Conservation (phyloP, 1,140 invertebrate species). For the Charaxes varanes region DNA sequence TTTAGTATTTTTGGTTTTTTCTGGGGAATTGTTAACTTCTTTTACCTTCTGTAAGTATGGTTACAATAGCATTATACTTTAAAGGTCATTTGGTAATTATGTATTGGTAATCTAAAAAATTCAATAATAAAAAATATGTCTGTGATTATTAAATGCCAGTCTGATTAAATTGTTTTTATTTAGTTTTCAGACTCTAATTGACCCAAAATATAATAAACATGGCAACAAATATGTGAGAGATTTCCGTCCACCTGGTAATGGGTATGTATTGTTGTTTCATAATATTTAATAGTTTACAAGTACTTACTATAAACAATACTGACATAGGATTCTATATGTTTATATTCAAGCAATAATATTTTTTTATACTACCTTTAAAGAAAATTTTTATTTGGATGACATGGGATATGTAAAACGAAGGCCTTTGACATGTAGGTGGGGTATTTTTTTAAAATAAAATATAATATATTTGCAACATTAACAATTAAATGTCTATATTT, state of each 20-base stretch:
- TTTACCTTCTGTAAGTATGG: constrained; percentile 57
- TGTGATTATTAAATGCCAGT: neutral
- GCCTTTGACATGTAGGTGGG: no score
- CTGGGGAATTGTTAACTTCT: constrained; percentile 51
- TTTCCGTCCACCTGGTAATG: constrained; percentile 51
- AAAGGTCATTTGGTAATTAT: neutral
- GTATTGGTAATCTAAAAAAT: neutral
- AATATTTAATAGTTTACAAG: no score
- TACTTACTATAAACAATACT: no score
- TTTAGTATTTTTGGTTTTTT: constrained; percentile 52
- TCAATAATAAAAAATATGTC: neutral
- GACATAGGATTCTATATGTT: no score
- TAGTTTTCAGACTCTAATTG: constrained; percentile 50
- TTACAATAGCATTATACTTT: neutral
- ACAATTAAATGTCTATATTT: no score
- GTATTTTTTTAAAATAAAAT: no score
- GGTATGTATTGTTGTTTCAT: no score
- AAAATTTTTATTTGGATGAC: no score
- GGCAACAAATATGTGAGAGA: constrained; percentile 53
- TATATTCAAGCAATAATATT: no score
- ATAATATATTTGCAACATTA: no score
- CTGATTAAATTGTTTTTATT: constrained; percentile 6
- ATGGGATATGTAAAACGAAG: no score
- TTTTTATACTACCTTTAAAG: no score
- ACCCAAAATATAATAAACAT: constrained; percentile 50